Conservation (phyloP, 2,888 invertebrate species). For the Temnothorax rugatulus region DNA sequence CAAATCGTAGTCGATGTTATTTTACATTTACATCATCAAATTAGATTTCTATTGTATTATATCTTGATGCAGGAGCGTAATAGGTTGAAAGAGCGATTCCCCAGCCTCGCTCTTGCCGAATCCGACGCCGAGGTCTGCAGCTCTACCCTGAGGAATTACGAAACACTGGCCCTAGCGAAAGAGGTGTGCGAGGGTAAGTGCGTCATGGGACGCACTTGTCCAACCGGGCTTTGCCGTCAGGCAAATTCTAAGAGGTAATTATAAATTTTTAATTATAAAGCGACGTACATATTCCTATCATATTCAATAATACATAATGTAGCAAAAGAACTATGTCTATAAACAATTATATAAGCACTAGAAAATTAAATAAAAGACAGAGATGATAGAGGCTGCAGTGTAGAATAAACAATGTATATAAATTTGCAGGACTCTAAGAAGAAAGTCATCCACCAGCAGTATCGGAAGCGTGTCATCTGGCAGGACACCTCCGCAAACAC, state of each 20-base stretch:
- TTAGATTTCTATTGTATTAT: not conserved
- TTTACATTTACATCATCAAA: not conserved
- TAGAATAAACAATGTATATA: slow-evolving; percentile 1
- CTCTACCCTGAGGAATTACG: slow-evolving; percentile 93
- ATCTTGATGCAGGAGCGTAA: slow-evolving; percentile 91
- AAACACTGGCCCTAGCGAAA: slow-evolving; percentile 92
- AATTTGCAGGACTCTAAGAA: slow-evolving; percentile 80
- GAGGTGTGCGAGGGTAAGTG: slow-evolving; percentile 96
- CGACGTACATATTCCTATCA: not conserved
- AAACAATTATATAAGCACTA: not conserved
- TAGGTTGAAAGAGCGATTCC: slow-evolving; percentile 94
- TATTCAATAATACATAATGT: not conserved
- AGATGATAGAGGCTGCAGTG: not conserved
- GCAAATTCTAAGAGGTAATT: slow-evolving; percentile 85
- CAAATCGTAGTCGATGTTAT: not conserved
- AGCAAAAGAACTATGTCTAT: not conserved
- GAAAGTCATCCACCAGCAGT: slow-evolving; percentile 84
- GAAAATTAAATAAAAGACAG: not conserved
- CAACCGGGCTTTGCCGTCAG: slow-evolving; percentile 91
- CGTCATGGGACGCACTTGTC: slow-evolving; percentile 93
- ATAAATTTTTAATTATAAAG: slow-evolving; percentile 1
- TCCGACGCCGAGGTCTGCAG: slow-evolving; percentile 92
- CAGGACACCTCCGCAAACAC: slow-evolving; percentile 85
- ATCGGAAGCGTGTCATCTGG: slow-evolving; percentile 85
- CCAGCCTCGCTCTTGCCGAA: slow-evolving; percentile 91